Evolutionary conservation across 2,113 vertebrate species (phyloP), one percentile per base, ranked within the genome.

Genomic region (Myrmecobius fasciatus): DNA sequence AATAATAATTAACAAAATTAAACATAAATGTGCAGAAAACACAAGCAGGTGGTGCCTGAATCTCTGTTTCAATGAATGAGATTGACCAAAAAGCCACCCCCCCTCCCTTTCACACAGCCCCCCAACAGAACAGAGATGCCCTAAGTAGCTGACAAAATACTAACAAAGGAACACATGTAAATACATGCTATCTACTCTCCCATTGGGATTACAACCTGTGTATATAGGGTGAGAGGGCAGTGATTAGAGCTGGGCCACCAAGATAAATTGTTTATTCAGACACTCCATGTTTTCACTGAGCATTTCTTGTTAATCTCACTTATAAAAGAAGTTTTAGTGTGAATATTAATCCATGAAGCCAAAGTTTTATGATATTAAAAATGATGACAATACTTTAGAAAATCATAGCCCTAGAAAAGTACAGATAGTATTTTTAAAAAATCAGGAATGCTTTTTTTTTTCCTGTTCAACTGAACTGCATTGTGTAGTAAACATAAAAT

Each of bases 91-190:
- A 97, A 97, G 89, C 94, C 94, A 95, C 96, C 89, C 51, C 90
- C 3, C 5, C 90, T 3, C 5, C 25, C 1, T 47, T 0, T 10
- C 92, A 1, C 36, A 20, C 91, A 48, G 43, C 25, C 28, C 90
- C 97, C 97, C 97, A 96, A 97, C 98, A 98, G 97, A 98, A 98
- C 97, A 98, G 98, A 97, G 97, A 97, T 97, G 98, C 96, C 96
- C 98, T 98, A 98, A 98, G 97, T 97, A 98, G 98, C 98, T 98
- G 98, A 98, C 98, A 98, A 99, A 99, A 98, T 98, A 98, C 98
- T 98, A 99, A 99, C 98, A 99, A 99, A 99, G 98, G 98, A 99
- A 98, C 99, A 99, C 99, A 99, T 99, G 99, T 99, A 99, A 99
- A 99, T 98, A 98, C 99, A 99, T 98, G 98, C 98, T 98, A 98